Base-by-base conservation (phyloP, 2,797 vertebrate species). In the Danio choprae region DNA sequence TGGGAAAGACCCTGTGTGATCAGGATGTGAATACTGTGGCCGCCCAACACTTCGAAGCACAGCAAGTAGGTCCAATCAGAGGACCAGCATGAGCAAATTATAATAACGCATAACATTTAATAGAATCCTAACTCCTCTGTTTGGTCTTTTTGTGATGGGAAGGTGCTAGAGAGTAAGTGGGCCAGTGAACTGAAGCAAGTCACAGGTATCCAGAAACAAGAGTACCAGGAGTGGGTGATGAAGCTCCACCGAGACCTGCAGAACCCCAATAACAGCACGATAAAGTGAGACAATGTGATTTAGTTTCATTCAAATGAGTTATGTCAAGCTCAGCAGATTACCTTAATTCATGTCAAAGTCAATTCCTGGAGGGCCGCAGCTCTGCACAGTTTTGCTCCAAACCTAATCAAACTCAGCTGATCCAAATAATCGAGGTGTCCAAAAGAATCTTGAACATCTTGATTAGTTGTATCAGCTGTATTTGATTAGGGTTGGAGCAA, bases 151-250 rank as follows among this genome's bases (percentile, higher is more conserved):
- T 96, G 94, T 95, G 63, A 86, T 98, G 88, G 97, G 98, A 88
- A 99, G 98, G 95, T 95, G 68, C 86, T 99, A 87, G 98, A 99
- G 88, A 98, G 95, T 89, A 98, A 97, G 80, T 99, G 97, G 97
- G 93, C 93, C 68, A 98, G 91, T 90, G 98, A 99, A 88, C 88
- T 98, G 73, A 97, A 97, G 86, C 98, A 99, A 22, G 95, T 98
- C 10, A 95, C 95, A 2, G 90, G 92, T 53, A 99, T 99, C 85
- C 98, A 99, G 85, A 99, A 99, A 84, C 97, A 98, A 44, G 98
- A 99, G 70, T 99, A 99, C 89, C 98, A 98, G 87, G 95, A 98
- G 62, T 99, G 97, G 98, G 98, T 99, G 80, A 95, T 99, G 86
- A 99, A 98, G 87, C 93, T 99, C 80, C 96, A 99, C 87, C 94